Percentiles rank a stretch among this genome's conserved stretches.
These are phyloP conservation scores for Pammene aurita DNA, from an alignment of 2,888 invertebrate genomes.

Conservation along the genomic window DNA sequence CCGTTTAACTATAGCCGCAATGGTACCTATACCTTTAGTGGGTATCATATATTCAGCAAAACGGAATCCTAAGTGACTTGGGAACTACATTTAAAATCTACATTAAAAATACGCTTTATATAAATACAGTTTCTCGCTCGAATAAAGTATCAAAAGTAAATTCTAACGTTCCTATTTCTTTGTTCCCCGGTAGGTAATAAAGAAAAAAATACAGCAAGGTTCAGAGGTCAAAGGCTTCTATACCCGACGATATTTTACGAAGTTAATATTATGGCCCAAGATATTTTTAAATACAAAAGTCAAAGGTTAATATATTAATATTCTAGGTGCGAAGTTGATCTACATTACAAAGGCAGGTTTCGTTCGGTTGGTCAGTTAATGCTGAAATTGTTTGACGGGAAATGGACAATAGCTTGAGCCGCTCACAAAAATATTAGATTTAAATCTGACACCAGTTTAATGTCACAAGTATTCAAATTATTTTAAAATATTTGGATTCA, in stretches of 20 bases:
- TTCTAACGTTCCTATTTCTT: no score
- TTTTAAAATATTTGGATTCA: no score
- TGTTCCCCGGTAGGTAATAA: no score
- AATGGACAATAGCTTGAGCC: not conserved
- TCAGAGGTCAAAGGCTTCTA: conserved; percentile 12
- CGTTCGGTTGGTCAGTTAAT: conserved; percentile 39
- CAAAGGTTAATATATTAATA: conserved; percentile 40
- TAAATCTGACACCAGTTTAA: not conserved
- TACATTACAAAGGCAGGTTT: conserved; percentile 47
- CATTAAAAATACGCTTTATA: no score
- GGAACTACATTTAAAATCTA: no score
- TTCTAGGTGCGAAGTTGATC: conserved; percentile 41
- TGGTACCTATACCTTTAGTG: no score
- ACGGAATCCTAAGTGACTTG: no score
- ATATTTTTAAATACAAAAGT: conserved; percentile 43
- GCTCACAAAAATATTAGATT: not conserved
- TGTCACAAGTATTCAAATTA: no score
- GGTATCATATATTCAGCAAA: no score
- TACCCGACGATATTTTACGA: conserved; percentile 2
- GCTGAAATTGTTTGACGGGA: conserved; percentile 17
- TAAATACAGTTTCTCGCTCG: no score
- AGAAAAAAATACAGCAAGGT: not conserved
- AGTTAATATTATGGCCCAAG: conserved; percentile 41
- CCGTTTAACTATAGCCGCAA: not conserved
- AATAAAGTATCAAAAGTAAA: no score